These are phyloP conservation scores for Dasypus novemcinctus DNA, from an alignment of 2,113 vertebrate species.

Conservation along the genomic window DNA sequence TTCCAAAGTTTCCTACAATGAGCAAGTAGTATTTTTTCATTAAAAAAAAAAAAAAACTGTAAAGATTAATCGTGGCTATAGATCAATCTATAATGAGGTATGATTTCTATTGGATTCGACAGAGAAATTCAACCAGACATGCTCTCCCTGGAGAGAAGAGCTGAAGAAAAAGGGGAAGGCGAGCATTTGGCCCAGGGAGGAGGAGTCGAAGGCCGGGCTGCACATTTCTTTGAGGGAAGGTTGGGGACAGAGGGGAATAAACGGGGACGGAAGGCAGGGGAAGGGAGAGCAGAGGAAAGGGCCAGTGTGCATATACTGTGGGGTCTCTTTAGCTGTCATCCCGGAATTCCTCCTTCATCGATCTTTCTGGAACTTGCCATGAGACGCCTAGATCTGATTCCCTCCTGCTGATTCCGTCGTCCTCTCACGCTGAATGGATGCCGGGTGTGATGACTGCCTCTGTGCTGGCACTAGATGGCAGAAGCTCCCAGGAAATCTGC, in stretches of 20 bases:
- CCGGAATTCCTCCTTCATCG: not conserved
- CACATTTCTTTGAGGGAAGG: not conserved
- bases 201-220: not conserved
- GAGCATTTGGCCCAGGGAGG: not conserved
- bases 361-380: not conserved
- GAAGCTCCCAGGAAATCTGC: not conserved
- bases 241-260: no score
- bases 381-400: no score
- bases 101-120: not conserved
- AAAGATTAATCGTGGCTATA: not conserved
- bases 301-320: not conserved
- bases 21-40: not conserved
- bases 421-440: not conserved
- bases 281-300: no score
- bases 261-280: fast-evolving
- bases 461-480: conserved; percentile 40
- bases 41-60: no score
- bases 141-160: not conserved
- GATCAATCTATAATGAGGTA: not conserved
- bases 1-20: not conserved
- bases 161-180: not conserved
- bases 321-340: not conserved
- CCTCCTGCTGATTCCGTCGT: not conserved
- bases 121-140: not conserved
- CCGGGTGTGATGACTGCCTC: not conserved